A percentile compares a stretch with the other conserved stretches of the same genome.
These are phyloP conservation scores for Dermochelys coriacea DNA, from an alignment of 2,797 vertebrate species.

Conservation along the genomic window DNA sequence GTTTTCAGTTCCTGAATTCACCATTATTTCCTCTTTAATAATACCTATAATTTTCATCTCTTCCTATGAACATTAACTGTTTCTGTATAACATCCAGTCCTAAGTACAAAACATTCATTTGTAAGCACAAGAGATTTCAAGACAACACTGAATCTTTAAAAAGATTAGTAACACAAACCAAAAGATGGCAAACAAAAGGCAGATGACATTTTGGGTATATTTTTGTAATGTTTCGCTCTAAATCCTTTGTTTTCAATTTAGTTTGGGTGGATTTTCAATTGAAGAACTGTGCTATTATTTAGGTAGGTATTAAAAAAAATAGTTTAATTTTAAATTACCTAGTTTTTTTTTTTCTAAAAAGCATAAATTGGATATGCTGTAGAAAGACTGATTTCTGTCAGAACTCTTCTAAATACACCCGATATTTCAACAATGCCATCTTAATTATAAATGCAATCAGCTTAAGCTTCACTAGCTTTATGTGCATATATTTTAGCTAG, in stretches of 20 bases:
- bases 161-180: conserved; percentile 77
- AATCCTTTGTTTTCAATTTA: background rate
- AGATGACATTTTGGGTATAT: conserved; percentile 80
- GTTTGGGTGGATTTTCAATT: background rate
- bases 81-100: conserved; percentile 50
- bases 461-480: conserved; percentile 79
- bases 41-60: conserved; percentile 42
- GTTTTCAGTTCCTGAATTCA: background rate
- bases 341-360: background rate
- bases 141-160: conserved; percentile 71
- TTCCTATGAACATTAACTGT: conserved; percentile 49
- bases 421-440: conserved; percentile 74
- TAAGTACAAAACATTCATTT: conserved; percentile 59
- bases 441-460: conserved; percentile 73
- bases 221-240: conserved; percentile 40
- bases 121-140: conserved; percentile 73
- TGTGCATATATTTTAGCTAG: conserved; percentile 68
- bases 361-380: background rate
- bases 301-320: background rate
- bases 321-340: background rate
- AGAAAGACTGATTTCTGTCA: background rate
- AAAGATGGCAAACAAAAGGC: conserved; percentile 76
- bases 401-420: conserved; percentile 71
- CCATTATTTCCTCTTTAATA: conserved; percentile 30
- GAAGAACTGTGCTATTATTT: background rate